Evolutionary conservation across 2,113 vertebrate genomes (phyloP).

Genomic region (Chauna torquata): DNA sequence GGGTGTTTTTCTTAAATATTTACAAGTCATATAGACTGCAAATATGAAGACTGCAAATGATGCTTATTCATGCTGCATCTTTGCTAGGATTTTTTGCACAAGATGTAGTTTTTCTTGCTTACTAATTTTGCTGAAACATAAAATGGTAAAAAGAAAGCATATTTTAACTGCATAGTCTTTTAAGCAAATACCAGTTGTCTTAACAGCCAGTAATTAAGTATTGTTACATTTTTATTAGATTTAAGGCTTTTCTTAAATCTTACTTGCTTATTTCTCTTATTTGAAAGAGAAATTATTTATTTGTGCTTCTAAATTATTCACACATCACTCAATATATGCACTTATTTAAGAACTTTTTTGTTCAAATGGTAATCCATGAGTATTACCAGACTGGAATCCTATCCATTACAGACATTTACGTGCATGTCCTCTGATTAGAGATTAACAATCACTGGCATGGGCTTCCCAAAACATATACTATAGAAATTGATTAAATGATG

Average conservation of each 20-base stretch:
- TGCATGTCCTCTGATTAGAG: background rate
- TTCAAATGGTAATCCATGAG: background rate
- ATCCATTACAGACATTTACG: background rate
- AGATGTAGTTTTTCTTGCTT: background rate
- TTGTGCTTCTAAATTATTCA: background rate
- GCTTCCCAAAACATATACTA: background rate
- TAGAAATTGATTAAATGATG: background rate
- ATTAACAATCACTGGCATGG: background rate
- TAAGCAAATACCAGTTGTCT: background rate
- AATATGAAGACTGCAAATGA: background rate
- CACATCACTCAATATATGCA: background rate
- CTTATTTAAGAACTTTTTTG: background rate
- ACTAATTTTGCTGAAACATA: background rate
- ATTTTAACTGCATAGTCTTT: background rate
- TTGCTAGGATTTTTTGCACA: background rate
- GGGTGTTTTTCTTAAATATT: background rate
- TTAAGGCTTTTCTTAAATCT: background rate
- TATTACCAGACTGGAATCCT: background rate
- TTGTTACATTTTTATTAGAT: background rate
- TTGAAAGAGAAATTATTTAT: background rate
- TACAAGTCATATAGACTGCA: background rate
- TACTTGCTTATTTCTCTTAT: background rate
- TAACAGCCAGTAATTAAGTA: background rate
- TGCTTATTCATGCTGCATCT: background rate
- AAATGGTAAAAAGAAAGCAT: background rate